Percentiles rank a stretch among this genome's conserved stretches.
These are phyloP conservation scores for Drepanosiphum platanoidis DNA, from an alignment of 2,888 invertebrate genomes.

Conservation along the genomic window DNA sequence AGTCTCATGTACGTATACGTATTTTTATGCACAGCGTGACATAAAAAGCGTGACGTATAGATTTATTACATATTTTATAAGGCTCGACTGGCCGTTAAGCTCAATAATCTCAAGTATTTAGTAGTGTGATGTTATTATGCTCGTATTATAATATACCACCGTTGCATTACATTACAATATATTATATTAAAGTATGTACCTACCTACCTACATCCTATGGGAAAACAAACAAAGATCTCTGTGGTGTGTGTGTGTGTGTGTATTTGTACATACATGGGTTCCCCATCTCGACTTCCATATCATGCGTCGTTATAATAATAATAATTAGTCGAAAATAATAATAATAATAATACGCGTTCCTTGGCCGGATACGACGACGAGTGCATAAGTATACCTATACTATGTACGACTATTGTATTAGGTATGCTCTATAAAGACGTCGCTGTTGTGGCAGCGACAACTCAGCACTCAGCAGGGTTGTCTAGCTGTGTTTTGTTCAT, in stretches of 20 bases:
- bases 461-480: background rate
- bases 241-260: background rate
- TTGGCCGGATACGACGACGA: slow-evolving; percentile 25
- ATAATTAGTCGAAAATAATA: slow-evolving; percentile 19
- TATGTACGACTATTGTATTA: background rate
- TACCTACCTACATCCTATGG: background rate
- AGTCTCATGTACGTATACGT: background rate
- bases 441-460: background rate
- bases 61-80: background rate
- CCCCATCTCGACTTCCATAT: background rate
- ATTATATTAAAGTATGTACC: background rate
- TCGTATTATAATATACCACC: background rate
- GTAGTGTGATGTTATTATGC: background rate
- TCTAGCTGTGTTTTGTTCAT: background rate
- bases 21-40: no score
- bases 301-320: background rate
- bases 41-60: background rate
- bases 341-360: slow-evolving; percentile 11
- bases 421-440: slow-evolving; percentile 15
- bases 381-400: slow-evolving; percentile 1
- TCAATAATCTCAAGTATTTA: background rate
- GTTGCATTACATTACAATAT: background rate
- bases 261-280: background rate
- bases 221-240: background rate
- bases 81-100: background rate